Conservation (phyloP, 1,140 invertebrate species). For the Anadara kagoshimensis region DNA sequence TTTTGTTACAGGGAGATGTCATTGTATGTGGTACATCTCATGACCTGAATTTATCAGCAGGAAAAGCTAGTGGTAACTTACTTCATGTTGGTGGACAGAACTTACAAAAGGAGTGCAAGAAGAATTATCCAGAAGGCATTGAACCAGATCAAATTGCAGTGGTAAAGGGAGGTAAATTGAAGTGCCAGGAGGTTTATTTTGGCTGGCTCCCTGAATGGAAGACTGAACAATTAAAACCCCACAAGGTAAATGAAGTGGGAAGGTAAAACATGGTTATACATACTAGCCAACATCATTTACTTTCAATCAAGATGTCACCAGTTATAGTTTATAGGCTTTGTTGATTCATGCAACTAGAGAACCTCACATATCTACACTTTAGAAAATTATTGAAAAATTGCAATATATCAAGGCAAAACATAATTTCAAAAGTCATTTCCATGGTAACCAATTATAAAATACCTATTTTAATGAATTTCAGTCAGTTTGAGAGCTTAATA, state of each 20-base stretch:
- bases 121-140: slow-evolving; percentile 8
- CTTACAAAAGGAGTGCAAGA: slow-evolving; percentile 8
- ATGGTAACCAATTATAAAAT: too few relatives aligned
- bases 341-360: too few relatives aligned
- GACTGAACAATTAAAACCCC: neutral
- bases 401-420: too few relatives aligned
- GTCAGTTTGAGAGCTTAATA: too few relatives aligned
- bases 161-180: slow-evolving; percentile 9
- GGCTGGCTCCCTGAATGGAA: slow-evolving; percentile 22
- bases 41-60: slow-evolving; percentile 2
- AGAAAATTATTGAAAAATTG: too few relatives aligned
- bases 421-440: too few relatives aligned
- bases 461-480: too few relatives aligned
- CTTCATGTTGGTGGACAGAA: slow-evolving; percentile 8
- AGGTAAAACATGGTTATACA: too few relatives aligned
- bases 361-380: too few relatives aligned
- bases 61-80: slow-evolving; percentile 12
- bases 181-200: slow-evolving; percentile 24
- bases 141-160: slow-evolving; percentile 6
- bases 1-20: slow-evolving; percentile 28
- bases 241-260: neutral
- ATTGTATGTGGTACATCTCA: slow-evolving; percentile 14
- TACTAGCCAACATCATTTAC: too few relatives aligned
- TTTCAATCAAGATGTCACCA: too few relatives aligned
- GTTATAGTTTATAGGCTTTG: too few relatives aligned